phyloP scores from a whole-genome alignment of 2,888 invertebrate species.

The Therioaphis trifolii region DNA sequence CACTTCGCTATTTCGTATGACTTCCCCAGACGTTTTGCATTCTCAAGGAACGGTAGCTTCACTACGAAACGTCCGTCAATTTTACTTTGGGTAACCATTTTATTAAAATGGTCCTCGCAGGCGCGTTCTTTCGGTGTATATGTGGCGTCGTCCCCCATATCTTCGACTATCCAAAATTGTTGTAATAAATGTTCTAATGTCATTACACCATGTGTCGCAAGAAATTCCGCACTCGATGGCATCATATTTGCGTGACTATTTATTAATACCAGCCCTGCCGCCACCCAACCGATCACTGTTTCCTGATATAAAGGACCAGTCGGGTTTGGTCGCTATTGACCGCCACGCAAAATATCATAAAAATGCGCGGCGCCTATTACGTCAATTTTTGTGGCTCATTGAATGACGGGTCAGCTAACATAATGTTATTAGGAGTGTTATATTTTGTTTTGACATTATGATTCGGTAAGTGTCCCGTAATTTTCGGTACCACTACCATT shows the following conservation, averaged over 20 bases:
- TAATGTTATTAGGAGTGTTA: neutral
- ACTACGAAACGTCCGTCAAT: constrained; percentile 14
- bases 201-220: neutral
- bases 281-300: constrained; percentile 14
- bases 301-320: constrained; percentile 3
- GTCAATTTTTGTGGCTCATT: neutral
- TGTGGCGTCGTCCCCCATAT: neutral
- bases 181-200: neutral
- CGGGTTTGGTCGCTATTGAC: neutral
- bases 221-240: neutral
- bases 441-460: neutral
- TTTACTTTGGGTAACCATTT: neutral
- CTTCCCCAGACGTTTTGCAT: neutral
- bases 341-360: constrained; percentile 17
- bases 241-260: neutral
- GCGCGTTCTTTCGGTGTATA: neutral
- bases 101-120: neutral
- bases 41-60: constrained; percentile 9
- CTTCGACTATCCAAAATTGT: neutral
- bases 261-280: neutral
- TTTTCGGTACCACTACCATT: too few species aligned
- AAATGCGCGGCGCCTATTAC: constrained; percentile 1
- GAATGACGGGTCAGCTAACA: constrained; percentile 17
- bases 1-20: constrained; percentile 44
- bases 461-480: neutral